Percentiles rank a stretch among this genome's conserved stretches.
Evolutionary conservation across 1,140 invertebrate species (phyloP).

Genomic region (Hyles vespertilio): DNA sequence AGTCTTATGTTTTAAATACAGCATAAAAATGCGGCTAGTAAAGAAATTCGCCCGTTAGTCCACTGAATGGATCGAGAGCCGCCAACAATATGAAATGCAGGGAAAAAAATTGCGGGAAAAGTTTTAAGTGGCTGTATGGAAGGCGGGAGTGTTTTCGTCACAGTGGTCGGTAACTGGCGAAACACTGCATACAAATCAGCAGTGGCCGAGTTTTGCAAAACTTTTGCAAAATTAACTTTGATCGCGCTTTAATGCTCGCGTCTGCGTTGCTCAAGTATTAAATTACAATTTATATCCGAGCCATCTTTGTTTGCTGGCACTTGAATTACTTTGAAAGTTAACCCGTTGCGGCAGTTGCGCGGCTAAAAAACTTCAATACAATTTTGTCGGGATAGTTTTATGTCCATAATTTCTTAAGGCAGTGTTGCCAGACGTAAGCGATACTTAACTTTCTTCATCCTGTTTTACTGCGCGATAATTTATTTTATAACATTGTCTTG

Average conservation of each 20-base stretch:
- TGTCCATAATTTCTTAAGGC: too few species aligned
- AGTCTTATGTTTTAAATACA: too few species aligned
- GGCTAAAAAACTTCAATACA: too few species aligned
- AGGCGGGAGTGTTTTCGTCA: conserved; percentile 27
- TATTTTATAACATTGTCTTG: too few species aligned
- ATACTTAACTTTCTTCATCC: too few species aligned
- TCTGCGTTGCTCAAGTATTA: conserved; percentile 25
- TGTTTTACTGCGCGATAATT: too few species aligned
- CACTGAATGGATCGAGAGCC: conserved; percentile 5
- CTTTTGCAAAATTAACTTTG: conserved; percentile 44
- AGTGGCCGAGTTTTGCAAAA: conserved; percentile 28
- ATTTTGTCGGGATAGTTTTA: too few species aligned
- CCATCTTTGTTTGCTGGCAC: conserved; percentile 17
- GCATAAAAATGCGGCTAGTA: too few species aligned
- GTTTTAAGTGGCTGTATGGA: conserved; percentile 32
- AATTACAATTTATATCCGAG: conserved; percentile 31
- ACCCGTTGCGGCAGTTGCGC: background rate
- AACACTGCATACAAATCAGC: conserved; percentile 48
- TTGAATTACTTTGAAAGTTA: conserved; percentile 23
- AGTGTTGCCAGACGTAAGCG: too few species aligned
- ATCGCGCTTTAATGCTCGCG: conserved; percentile 39
- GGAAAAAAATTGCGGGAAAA: conserved; percentile 24
- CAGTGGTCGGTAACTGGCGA: conserved; percentile 22
- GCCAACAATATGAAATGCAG: conserved; percentile 25
- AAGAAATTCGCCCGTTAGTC: conserved; percentile 1